These are phyloP conservation scores for Ellobius talpinus DNA, from an alignment of 2,113 vertebrate genomes.

Conservation along the genomic window DNA sequence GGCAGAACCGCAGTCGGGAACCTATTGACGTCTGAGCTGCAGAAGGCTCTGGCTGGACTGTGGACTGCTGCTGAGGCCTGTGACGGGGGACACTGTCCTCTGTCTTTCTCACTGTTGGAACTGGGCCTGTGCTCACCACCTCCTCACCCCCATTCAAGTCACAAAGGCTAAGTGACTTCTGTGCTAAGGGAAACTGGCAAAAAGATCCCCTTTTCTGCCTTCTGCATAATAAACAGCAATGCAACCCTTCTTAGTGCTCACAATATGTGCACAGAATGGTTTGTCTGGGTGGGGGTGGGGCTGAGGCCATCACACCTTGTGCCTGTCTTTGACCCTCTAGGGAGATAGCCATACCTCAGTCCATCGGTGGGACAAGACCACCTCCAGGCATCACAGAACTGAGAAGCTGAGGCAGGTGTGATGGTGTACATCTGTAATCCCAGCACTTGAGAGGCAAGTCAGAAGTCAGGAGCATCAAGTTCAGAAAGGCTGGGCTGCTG, in stretches of 20 bases:
- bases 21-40: slow-evolving; percentile 86
- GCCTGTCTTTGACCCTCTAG: neutral
- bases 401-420: neutral
- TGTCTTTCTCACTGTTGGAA: neutral
- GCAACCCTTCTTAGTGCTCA: neutral
- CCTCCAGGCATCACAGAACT: neutral
- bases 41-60: neutral
- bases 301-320: neutral
- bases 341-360: neutral
- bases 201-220: neutral
- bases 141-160: neutral
- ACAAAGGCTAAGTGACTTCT: neutral
- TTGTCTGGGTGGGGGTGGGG: too few relatives aligned
- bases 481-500: neutral
- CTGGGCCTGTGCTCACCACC: neutral
- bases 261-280: neutral
- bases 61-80: neutral
- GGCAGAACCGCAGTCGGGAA: slow-evolving; percentile 92
- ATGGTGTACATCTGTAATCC: neutral
- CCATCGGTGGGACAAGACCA: neutral
- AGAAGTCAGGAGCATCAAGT: neutral
- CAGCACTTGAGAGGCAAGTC: neutral
- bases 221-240: slow-evolving; percentile 70
- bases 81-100: neutral
- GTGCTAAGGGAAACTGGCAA: neutral